phyloP scores from a whole-genome alignment of 2,888 invertebrate species.

The Galerucella nymphaeae region DNA sequence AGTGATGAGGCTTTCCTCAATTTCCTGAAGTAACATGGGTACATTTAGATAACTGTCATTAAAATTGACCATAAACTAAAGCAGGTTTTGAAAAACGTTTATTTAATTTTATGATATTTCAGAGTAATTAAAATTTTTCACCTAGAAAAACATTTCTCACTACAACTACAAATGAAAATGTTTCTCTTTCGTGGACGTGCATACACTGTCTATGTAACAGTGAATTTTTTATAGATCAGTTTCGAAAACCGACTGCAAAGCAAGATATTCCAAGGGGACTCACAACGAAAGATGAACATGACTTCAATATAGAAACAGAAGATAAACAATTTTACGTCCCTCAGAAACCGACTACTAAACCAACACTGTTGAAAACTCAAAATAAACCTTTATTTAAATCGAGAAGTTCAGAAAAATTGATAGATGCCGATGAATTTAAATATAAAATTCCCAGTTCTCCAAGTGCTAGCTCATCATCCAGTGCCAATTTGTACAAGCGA shows the following conservation, averaged over 20 bases:
- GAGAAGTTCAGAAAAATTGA: constrained; percentile 35
- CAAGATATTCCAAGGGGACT: constrained; percentile 48
- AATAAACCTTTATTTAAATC: constrained; percentile 40
- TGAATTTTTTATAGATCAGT: constrained; percentile 49
- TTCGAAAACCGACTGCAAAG: constrained; percentile 55
- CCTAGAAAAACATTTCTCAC: no score
- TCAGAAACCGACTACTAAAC: constrained; percentile 46
- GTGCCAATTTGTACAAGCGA: constrained; percentile 61
- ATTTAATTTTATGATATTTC: no score
- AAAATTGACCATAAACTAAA: no score
- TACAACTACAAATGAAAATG: neutral
- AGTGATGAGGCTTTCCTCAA: no score
- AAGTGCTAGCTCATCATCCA: constrained; percentile 63
- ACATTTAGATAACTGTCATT: no score
- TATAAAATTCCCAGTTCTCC: constrained; percentile 64
- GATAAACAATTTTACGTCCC: constrained; percentile 52
- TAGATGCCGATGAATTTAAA: constrained; percentile 56
- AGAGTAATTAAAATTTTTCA: no score
- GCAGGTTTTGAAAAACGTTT: no score
- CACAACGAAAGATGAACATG: constrained; percentile 40
- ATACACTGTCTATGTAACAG: neutral
- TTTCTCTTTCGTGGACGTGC: neutral
- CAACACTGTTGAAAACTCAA: constrained; percentile 36
- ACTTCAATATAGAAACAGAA: constrained; percentile 39
- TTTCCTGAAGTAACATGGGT: no score